A percentile compares a stretch with the other conserved stretches of the same genome.
These are phyloP conservation scores for Yponomeuta malinellus DNA, from an alignment of 2,888 invertebrate genomes.

Conservation along the genomic window DNA sequence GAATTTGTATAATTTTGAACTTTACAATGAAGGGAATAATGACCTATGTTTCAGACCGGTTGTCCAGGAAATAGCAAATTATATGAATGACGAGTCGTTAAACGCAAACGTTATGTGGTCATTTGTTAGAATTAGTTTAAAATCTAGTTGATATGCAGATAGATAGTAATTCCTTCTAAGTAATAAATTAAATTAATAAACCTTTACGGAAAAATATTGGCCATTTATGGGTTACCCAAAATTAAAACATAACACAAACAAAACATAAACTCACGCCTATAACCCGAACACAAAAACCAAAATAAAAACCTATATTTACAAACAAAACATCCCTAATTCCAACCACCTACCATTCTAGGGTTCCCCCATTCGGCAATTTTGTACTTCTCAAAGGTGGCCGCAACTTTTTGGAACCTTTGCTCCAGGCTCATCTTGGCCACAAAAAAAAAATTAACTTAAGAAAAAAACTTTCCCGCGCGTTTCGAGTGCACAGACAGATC, in stretches of 20 bases:
- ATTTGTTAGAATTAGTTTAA: too few relatives aligned
- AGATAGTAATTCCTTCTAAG: too few relatives aligned
- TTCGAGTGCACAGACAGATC: slow-evolving; percentile 30
- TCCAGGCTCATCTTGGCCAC: slow-evolving; percentile 59
- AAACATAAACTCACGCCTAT: too few relatives aligned
- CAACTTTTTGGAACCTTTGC: slow-evolving; percentile 60
- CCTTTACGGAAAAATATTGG: too few relatives aligned
- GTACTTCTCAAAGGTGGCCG: slow-evolving; percentile 62
- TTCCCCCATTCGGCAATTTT: slow-evolving; percentile 62
- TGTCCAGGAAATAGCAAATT: background rate
- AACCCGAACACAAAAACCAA: background rate
- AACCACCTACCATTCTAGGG: slow-evolving; percentile 12
- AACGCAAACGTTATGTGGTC: background rate
- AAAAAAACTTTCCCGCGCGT: slow-evolving; percentile 47
- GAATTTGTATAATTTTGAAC: background rate
- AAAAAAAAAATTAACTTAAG: slow-evolving; percentile 9
- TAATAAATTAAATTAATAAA: too few relatives aligned
- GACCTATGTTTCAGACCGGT: background rate
- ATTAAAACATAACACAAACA: too few relatives aligned
- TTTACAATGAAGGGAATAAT: background rate
- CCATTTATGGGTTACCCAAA: too few relatives aligned
- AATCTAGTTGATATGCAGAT: too few relatives aligned
- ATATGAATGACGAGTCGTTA: background rate
- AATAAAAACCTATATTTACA: background rate
- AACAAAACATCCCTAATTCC: background rate